These are phyloP conservation scores for Galaxias olidus DNA, from an alignment of 2,797 vertebrate genomes.

Conservation along the genomic window DNA sequence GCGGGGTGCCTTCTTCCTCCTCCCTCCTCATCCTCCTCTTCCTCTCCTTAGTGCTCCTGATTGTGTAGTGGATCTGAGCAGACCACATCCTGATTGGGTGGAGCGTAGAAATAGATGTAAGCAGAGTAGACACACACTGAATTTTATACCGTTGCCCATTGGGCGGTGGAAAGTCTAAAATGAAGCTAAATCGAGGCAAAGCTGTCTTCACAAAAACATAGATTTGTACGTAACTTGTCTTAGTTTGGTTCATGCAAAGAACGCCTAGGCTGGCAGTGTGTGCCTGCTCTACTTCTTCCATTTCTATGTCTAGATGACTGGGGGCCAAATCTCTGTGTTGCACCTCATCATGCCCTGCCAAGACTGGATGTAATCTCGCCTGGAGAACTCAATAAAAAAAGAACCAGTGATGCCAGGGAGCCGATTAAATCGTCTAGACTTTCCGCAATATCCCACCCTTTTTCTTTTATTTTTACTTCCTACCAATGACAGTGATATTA, in stretches of 20 bases:
- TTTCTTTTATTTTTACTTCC: conserved; percentile 6
- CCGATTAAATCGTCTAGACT: conserved; percentile 1
- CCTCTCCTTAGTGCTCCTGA: conserved; percentile 35
- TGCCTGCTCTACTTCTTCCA: too few relatives aligned
- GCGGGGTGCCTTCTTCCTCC: conserved; percentile 23
- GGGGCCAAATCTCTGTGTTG: conserved; percentile 16
- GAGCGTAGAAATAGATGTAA: not conserved
- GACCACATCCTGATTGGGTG: conserved; percentile 18
- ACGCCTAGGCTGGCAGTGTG: too few relatives aligned
- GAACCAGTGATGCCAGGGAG: not conserved
- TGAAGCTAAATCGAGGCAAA: too few relatives aligned
- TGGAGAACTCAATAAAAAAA: conserved; percentile 12
- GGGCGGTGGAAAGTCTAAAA: too few relatives aligned
- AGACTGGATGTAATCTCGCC: not conserved
- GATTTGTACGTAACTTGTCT: too few relatives aligned
- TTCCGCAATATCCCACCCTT: not conserved
- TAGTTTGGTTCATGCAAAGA: too few relatives aligned
- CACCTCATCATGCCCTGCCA: not conserved
- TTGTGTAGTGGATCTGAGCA: conserved; percentile 46
- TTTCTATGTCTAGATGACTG: too few relatives aligned
- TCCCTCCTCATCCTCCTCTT: conserved; percentile 37
- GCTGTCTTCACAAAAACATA: too few relatives aligned
- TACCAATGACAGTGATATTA: not conserved
- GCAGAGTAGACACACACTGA: too few relatives aligned
- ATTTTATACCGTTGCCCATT: too few relatives aligned